Conservation (phyloP, 2,888 invertebrate species). For the Drosophila heteroneura region DNA sequence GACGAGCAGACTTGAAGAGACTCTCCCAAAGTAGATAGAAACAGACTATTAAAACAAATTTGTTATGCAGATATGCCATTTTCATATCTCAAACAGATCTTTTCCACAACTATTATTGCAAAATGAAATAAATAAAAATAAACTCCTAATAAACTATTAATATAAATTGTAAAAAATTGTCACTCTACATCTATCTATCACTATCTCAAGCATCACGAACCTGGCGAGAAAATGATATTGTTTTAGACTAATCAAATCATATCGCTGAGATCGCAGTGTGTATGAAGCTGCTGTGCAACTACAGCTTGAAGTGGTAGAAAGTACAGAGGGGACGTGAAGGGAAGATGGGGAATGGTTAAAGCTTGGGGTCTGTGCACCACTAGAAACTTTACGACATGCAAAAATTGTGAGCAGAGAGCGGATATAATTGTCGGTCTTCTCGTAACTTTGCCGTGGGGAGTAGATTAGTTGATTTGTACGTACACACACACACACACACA, state of each 20-base stretch:
- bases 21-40: background rate
- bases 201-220: background rate
- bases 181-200: background rate
- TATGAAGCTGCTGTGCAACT: constrained; percentile 39
- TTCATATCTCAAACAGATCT: background rate
- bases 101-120: background rate
- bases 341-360: constrained; percentile 17
- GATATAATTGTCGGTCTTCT: constrained; percentile 82
- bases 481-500: constrained; percentile 41
- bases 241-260: background rate
- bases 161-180: no score
- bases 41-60: background rate
- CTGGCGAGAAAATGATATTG: background rate
- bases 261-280: constrained; percentile 28
- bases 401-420: constrained; percentile 82
- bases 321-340: background rate
- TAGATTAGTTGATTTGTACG: constrained; percentile 80
- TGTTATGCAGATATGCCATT: background rate
- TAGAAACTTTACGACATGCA: constrained; percentile 81
- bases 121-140: background rate
- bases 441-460: constrained; percentile 81
- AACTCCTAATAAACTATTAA: no score
- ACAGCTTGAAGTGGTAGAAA: background rate
- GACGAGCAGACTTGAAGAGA: background rate
- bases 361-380: constrained; percentile 68